Evolutionary conservation across 2,888 invertebrate genomes (phyloP), one percentile per base, ranked within the genome.

Genomic region (Caenorhabditis becei): DNA sequence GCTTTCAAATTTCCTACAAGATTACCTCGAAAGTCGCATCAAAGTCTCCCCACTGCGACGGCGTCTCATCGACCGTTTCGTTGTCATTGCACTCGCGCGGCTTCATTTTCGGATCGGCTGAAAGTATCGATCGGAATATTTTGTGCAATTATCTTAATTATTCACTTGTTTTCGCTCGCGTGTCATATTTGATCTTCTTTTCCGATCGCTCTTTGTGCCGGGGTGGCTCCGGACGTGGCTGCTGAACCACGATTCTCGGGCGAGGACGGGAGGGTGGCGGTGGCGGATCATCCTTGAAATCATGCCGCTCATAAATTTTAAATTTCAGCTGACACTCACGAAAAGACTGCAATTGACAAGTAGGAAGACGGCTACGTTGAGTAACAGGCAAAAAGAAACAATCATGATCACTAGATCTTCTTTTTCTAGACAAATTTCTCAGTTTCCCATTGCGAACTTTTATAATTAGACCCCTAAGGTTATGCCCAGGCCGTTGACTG

Each of bases 91-190:
- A 59, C 49, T 59, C 69, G 23, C 69, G 49, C 4, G 59, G 35
- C 35, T 59, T 70, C 69, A 70, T 70, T 61, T 70, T 70, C 14
- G 69, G 51, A 18, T 70, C 69, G 24, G 69, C 69, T 70, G 69
- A 23, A 70, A 70, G 8, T 56, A 59, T 32, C 14, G 10, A 10
- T 49, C n/a, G n/a, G n/a, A n/a, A n/a, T 7, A 28, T 20, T 35
- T 41, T 26, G 18, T 44, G 2, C 28, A 20, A 10, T 14, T n/a
- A 16, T 0, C n/a, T 35, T 8, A 32, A 44, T 20, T 4, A 4
- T 11, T 61, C 37, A 70, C 69, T 70, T 10, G 69, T 59, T 24
- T 56, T 67, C 24, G 66, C 56, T 24, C 41, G 26, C 16, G 66
- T 26, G 2, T 41, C 37, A 5, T 44, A 16, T 28, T 56, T 67